A percentile compares a stretch with the other conserved stretches of the same genome.
phyloP scores from a whole-genome alignment of 1,140 invertebrate genomes.

The Lutraria rhynchaena region DNA sequence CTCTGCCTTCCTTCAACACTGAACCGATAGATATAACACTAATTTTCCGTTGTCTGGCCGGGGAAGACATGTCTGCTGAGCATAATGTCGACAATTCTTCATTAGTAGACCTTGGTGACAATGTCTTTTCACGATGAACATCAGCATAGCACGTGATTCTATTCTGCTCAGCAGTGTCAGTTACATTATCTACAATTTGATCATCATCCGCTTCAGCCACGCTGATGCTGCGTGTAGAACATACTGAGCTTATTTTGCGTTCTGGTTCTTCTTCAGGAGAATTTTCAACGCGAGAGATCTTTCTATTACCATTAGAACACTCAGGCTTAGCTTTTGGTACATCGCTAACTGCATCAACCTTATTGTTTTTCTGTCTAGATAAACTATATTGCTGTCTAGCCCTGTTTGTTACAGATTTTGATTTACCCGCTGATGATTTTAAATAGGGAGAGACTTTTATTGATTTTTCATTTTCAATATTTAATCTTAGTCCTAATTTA shows the following conservation, averaged over 20 bases:
- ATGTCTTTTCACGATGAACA: constrained; percentile 73
- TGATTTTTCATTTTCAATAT: constrained; percentile 14
- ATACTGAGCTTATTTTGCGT: background rate
- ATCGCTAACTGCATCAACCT: background rate
- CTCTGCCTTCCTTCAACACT: constrained; percentile 30
- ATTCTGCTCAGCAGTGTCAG: constrained; percentile 44
- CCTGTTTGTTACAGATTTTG: constrained; percentile 23
- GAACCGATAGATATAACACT: constrained; percentile 49
- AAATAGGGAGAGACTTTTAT: background rate
- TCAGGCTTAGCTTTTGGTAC: background rate
- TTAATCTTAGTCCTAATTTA: constrained; percentile 36
- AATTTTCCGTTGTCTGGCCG: constrained; percentile 36
- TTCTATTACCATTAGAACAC: too few species aligned
- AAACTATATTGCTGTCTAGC: constrained; percentile 6
- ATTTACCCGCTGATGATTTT: background rate
- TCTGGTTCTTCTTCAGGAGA: too few species aligned
- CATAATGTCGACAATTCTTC: constrained; percentile 19
- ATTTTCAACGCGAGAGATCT: too few species aligned
- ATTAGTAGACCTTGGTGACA: constrained; percentile 14
- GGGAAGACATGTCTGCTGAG: background rate
- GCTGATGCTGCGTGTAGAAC: constrained; percentile 26
- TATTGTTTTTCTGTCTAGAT: background rate
- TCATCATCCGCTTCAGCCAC: constrained; percentile 24
- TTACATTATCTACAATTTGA: constrained; percentile 32
- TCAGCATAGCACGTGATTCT: constrained; percentile 75